Evolutionary conservation across 2,888 invertebrate genomes (phyloP), one percentile per base, ranked within the genome.

Genomic region (Lasius fuliginosus): DNA sequence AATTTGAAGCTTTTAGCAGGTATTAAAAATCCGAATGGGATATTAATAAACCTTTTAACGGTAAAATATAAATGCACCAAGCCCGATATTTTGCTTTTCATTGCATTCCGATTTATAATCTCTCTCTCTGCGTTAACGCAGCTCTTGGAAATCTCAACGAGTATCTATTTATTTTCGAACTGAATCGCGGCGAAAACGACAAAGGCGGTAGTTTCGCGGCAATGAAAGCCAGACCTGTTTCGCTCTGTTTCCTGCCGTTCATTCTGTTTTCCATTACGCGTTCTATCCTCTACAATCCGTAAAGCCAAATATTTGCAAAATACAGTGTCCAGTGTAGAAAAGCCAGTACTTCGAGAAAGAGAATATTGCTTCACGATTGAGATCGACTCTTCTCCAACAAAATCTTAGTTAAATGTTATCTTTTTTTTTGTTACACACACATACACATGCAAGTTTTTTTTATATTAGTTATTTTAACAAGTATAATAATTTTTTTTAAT

Each of bases 291-390:
- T 73, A 73, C 79, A 73, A 81, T 81, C 73, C 73, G 71, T 81
- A 73, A 81, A 81, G 46, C 73, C 53, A 81, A 81, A 81, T 81
- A 81, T 81, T 81, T 81, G 79, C 60, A 81, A 81, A 73, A 73
- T 81, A 73, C 60, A 73, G 23, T 60, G 73, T 73, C 46, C 46
- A 23, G 42, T 23, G 58, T 73, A 27, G 46, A 36, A 73, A 73
- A 81, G 33, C 23, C n/a, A 27, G 58, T 60, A 58, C 71, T 71
- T 79, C 6, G 60, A 71, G 73, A 60, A 60, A 4, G 71, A 36
- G 36, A 36, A 36, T 58, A 71, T 60, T 73, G 60, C 46, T 33
- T 42, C 12, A 23, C n/a, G 11, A 12, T 58, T 23, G 8, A 60
- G 46, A 9, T 33, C n/a, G n/a, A 40, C 8, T n/a, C 33, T 56